Conservation (phyloP, 2,113 vertebrate species). For the Podarcis muralis region DNA sequence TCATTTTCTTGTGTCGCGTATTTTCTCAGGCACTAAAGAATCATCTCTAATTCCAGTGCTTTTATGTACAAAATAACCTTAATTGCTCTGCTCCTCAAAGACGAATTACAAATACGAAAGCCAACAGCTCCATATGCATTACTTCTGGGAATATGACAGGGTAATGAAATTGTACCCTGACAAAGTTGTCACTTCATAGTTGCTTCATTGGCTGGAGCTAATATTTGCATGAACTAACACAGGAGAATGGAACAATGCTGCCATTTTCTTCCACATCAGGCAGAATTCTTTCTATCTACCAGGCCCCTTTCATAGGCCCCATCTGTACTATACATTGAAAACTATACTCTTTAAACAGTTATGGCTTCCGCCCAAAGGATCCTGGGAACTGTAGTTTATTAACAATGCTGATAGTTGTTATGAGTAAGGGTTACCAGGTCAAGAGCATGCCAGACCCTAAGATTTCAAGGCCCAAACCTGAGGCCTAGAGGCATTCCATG, state of each 20-base stretch:
- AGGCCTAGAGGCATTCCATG: too few relatives aligned
- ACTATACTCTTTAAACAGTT: too few relatives aligned
- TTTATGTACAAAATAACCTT: conserved; percentile 32
- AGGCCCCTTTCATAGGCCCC: too few relatives aligned
- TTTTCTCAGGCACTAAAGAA: not conserved
- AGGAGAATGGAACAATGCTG: not conserved
- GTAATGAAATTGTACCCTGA: not conserved
- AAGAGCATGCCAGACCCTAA: too few relatives aligned
- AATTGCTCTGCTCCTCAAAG: conserved; percentile 7
- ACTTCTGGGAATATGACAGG: not conserved
- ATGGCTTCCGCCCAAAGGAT: too few relatives aligned
- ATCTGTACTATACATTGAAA: too few relatives aligned
- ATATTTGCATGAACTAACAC: not conserved
- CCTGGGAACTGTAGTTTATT: too few relatives aligned
- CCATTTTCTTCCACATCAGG: not conserved
- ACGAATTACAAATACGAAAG: not conserved
- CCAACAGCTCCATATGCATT: not conserved
- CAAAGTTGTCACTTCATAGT: not conserved
- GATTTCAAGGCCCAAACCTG: too few relatives aligned
- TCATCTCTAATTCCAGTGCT: not conserved
- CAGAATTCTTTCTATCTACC: too few relatives aligned
- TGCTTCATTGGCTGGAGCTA: not conserved
- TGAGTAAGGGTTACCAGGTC: too few relatives aligned
- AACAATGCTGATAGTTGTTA: too few relatives aligned
- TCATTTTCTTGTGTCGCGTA: conserved; percentile 16